Percentiles rank a stretch among this genome's conserved stretches.
Conservation (phyloP, 1,140 invertebrate species). For the Mizuhopecten yessoensis region DNA sequence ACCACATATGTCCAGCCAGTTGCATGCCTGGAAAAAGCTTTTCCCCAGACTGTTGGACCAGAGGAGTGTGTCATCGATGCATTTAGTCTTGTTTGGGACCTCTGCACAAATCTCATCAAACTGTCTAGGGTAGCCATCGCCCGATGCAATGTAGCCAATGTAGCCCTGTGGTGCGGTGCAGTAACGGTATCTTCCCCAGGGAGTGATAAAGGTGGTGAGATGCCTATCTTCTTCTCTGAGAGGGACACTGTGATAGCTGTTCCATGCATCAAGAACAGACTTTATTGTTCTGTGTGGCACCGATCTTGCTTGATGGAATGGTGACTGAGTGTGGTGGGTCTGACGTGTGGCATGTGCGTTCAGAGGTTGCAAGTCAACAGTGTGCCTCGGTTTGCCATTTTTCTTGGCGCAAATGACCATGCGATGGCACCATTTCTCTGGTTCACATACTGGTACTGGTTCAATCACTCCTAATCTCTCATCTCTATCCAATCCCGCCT, state of each 20-base stretch:
- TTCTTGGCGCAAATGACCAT: slow-evolving; percentile 67
- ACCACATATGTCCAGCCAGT: slow-evolving; percentile 67
- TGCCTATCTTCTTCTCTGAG: slow-evolving; percentile 53
- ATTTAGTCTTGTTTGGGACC: slow-evolving; percentile 69
- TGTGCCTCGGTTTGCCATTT: slow-evolving; percentile 62
- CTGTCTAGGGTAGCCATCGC: slow-evolving; percentile 62
- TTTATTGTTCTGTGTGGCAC: slow-evolving; percentile 60
- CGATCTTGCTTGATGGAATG: slow-evolving; percentile 54
- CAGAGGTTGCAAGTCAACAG: too few relatives aligned
- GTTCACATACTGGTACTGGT: slow-evolving; percentile 63
- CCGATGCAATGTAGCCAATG: slow-evolving; percentile 67
- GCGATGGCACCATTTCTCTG: slow-evolving; percentile 67
- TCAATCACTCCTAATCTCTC: slow-evolving; percentile 67
- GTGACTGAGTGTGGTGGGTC: slow-evolving; percentile 63
- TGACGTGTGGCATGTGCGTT: slow-evolving; percentile 52
- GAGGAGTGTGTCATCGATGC: slow-evolving; percentile 67
- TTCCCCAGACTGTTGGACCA: slow-evolving; percentile 61
- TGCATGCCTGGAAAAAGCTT: slow-evolving; percentile 54
- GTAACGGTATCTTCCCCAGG: slow-evolving; percentile 62
- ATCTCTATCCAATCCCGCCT: slow-evolving; percentile 64
- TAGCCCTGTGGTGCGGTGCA: slow-evolving; percentile 58
- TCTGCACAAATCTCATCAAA: slow-evolving; percentile 66
- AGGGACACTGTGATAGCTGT: slow-evolving; percentile 64
- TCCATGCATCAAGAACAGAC: slow-evolving; percentile 60
- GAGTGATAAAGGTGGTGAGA: slow-evolving; percentile 70